Base-by-base conservation (phyloP, 2,888 invertebrate species). In the Brassicogethes aeneus region DNA sequence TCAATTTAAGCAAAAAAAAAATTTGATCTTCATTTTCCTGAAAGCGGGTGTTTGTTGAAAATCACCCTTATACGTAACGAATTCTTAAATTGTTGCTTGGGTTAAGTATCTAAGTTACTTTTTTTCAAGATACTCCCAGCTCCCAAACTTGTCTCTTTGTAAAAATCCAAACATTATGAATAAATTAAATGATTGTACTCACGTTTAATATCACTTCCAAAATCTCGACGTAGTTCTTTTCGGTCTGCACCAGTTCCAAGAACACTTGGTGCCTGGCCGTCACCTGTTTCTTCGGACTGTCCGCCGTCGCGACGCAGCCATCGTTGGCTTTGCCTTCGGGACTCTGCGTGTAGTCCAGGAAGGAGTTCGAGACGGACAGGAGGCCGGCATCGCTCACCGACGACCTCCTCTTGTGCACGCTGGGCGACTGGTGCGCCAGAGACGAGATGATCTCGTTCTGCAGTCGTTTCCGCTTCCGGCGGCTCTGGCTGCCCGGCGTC, bases 191-290 rank as follows among this genome's bases (percentile, higher is more conserved):
- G 10, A 23, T 16, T 36, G 35, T 39, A 64, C 75, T 71, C 69
- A 90, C 95, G 67, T 82, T 88, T 62, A 94, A 81, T 59, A 99
- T 91, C 30, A 93, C 93, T 57, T 89, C 82, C 55, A 99, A 76
- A 61, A 97, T 94, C 46, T 85, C 86, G 44, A 97, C 94, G 69
- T 97, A 99, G 75, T 99, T 99, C 44, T 85, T 87, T 70, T 99
- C 99, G 1, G 99, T 99, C 68, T 94, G 91, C 48, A 91, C 79
- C 56, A 99, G 76, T 70, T 99, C 97, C 70, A 87, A 78, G 65
- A 88, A 88, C 37, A 89, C 87, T 69, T 85, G 84, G 60, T 87
- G 85, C 38, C 90, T 73, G 2, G 84, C 79, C 33, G 85, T 82
- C 65, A 82, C 73, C 52, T 77, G 75, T 58, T 83, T 83, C 47